A percentile compares a stretch with the other conserved stretches of the same genome.
phyloP scores from a whole-genome alignment of 1,140 invertebrate genomes.

The Penaeus japonicus region DNA sequence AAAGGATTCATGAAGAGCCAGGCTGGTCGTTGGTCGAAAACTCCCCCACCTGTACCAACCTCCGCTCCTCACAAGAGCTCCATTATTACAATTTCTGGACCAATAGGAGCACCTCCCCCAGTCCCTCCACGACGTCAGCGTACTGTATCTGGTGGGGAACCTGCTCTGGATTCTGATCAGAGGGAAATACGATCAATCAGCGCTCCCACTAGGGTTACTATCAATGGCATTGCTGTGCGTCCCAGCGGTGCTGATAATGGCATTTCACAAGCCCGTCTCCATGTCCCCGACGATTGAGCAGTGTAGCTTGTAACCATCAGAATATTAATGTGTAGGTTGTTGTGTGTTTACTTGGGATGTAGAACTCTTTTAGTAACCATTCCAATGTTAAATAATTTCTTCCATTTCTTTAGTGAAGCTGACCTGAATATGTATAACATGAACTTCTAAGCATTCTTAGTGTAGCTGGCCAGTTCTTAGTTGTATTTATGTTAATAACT shows the following conservation, averaged over 20 bases:
- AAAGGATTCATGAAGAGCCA: slow-evolving; percentile 49
- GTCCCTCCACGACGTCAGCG: slow-evolving; percentile 34
- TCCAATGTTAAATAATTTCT: no score
- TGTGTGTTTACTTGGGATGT: no score
- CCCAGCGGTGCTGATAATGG: not conserved
- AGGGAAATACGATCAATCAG: slow-evolving; percentile 46
- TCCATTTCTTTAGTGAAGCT: no score
- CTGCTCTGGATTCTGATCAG: not conserved
- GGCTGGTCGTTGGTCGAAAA: slow-evolving; percentile 25
- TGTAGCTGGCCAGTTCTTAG: no score
- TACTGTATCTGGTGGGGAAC: slow-evolving; percentile 19
- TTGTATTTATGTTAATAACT: no score
- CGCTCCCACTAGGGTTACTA: slow-evolving; percentile 51
- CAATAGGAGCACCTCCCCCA: slow-evolving; percentile 38
- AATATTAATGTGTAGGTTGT: no score
- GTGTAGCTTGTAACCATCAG: no score
- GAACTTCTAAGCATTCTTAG: no score
- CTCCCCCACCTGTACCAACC: slow-evolving; percentile 24
- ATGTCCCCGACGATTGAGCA: slow-evolving; percentile 39
- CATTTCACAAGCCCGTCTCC: slow-evolving; percentile 24
- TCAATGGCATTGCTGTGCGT: slow-evolving; percentile 56
- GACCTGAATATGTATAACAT: no score
- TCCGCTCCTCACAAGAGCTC: slow-evolving; percentile 1
- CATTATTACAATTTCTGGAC: slow-evolving; percentile 42
- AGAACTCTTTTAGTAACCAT: no score